Percentiles rank a stretch among this genome's conserved stretches.
phyloP scores from a whole-genome alignment of 2,113 vertebrate species.

The Strix aluco region DNA sequence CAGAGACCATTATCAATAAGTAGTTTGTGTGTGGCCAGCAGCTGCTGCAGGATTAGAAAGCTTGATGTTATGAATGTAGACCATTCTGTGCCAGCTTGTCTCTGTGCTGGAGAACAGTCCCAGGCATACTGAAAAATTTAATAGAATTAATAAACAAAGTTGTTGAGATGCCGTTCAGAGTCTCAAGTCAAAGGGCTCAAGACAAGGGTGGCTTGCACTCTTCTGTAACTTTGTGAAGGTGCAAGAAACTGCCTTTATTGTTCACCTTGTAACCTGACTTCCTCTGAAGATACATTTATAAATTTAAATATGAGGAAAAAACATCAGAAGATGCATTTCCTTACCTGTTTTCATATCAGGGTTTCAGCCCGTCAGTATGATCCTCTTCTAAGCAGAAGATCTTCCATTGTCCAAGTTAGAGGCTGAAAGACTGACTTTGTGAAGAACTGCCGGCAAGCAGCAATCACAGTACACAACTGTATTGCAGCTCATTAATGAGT shows the following conservation, averaged over 20 bases:
- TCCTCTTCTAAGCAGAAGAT: background rate
- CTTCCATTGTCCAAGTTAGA: background rate
- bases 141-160: background rate
- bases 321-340: background rate
- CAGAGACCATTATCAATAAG: background rate
- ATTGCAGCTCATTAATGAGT: background rate
- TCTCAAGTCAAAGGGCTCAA: background rate
- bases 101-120: background rate
- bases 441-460: background rate
- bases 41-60: background rate
- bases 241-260: background rate
- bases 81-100: background rate
- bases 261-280: background rate
- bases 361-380: background rate
- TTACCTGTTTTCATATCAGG: background rate
- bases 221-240: background rate
- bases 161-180: background rate
- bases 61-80: background rate
- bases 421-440: background rate
- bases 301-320: background rate
- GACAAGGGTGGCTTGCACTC: background rate
- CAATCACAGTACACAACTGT: background rate
- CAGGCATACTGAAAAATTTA: background rate
- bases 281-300: background rate
- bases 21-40: background rate